These are phyloP conservation scores for Erpobdella octoculata DNA, from an alignment of 2,888 invertebrate genomes.

Conservation along the genomic window DNA sequence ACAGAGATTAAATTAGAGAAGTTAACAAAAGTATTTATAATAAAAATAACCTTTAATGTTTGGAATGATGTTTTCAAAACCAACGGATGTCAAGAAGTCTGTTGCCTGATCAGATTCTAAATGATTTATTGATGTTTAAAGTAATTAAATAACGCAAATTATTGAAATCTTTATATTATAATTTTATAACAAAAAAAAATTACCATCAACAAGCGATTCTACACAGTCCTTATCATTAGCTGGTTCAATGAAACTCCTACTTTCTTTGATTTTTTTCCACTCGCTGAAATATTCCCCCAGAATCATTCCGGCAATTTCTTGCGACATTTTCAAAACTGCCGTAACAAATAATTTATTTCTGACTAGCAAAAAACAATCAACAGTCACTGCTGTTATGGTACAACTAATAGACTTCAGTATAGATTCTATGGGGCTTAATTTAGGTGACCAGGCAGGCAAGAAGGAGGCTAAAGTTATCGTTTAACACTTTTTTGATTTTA, in stretches of 20 bases:
- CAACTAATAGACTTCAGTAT: too few species aligned
- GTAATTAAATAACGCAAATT: not conserved
- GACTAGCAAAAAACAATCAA: too few species aligned
- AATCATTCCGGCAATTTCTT: not conserved
- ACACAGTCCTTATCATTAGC: conserved; percentile 9
- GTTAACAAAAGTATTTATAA: too few species aligned
- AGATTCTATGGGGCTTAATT: too few species aligned
- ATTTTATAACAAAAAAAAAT: not conserved
- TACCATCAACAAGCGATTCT: conserved; percentile 11
- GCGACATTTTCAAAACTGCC: conserved; percentile 10
- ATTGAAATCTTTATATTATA: not conserved
- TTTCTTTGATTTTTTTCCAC: conserved; percentile 11
- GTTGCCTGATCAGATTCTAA: conserved; percentile 15
- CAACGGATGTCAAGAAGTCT: conserved; percentile 15
- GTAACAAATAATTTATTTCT: not conserved
- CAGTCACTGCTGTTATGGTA: too few species aligned
- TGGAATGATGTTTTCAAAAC: conserved; percentile 11
- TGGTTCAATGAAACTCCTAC: conserved; percentile 1
- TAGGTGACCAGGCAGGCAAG: too few species aligned
- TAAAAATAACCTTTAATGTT: not conserved
- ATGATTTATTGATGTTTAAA: not conserved
- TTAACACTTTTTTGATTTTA: too few species aligned
- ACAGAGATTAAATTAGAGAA: too few species aligned
- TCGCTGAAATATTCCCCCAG: conserved; percentile 3
- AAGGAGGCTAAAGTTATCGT: too few species aligned